phyloP scores from a whole-genome alignment of 2,797 vertebrate species.

The Taeniopygia guttata region DNA sequence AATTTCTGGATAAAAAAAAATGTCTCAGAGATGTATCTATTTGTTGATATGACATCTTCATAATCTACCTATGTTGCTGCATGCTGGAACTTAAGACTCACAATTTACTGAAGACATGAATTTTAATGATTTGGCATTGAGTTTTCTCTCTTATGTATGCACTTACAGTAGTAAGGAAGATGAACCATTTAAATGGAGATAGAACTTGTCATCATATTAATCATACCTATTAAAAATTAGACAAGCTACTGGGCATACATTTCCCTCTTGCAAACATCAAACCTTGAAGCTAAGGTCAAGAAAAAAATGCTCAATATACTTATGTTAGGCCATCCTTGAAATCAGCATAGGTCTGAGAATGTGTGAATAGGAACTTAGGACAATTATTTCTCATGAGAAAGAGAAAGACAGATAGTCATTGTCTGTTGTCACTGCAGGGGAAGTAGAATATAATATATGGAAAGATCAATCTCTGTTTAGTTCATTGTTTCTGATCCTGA shows the following conservation, averaged over 20 bases:
- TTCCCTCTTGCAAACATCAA: background rate
- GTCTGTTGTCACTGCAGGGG: background rate
- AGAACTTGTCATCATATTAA: background rate
- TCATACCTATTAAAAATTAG: background rate
- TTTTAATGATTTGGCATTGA: background rate
- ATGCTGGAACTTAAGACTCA: background rate
- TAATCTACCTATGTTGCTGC: background rate
- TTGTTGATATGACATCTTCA: background rate
- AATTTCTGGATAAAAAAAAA: background rate
- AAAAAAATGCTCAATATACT: background rate
- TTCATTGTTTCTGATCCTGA: background rate
- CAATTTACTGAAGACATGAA: background rate
- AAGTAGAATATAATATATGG: background rate
- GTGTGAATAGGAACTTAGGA: background rate
- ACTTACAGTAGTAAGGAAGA: background rate
- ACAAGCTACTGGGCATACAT: background rate
- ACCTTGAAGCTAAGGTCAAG: background rate
- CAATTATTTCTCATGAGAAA: background rate
- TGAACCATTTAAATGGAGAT: background rate
- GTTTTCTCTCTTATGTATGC: background rate
- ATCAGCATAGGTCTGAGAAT: background rate
- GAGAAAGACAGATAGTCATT: background rate
- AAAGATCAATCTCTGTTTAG: background rate
- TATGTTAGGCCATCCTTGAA: background rate
- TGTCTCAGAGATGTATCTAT: background rate